phyloP scores from a whole-genome alignment of 2,888 invertebrate genomes.

The Mesoligia furuncula region DNA sequence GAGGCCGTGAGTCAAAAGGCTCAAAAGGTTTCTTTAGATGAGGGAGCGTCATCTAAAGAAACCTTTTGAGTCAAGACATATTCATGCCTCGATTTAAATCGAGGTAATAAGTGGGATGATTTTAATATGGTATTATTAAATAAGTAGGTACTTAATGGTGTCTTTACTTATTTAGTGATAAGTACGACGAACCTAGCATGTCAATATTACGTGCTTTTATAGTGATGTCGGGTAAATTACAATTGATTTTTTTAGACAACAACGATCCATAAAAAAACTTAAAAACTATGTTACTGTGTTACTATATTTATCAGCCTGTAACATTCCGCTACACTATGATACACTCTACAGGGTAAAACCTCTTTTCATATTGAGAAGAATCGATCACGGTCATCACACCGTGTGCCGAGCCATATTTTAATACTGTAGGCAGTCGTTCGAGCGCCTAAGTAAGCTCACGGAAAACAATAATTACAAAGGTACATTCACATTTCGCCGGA shows the following conservation, averaged over 20 bases:
- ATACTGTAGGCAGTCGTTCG: not conserved
- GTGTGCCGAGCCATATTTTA: too few species aligned
- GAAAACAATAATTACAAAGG: too few species aligned
- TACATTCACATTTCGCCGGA: too few species aligned
- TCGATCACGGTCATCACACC: not conserved
- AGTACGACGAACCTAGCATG: not conserved
- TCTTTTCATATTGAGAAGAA: not conserved
- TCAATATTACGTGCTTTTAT: not conserved
- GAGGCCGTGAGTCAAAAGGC: conserved; percentile 13
- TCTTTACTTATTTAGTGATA: not conserved
- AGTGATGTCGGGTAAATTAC: too few species aligned
- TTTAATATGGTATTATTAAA: not conserved
- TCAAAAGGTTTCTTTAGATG: not conserved
- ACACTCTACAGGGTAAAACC: not conserved
- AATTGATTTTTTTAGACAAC: too few species aligned
- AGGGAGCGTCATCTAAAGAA: not conserved
- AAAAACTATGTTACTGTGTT: too few species aligned
- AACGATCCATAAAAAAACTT: too few species aligned
- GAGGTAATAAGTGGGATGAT: not conserved
- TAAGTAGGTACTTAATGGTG: not conserved
- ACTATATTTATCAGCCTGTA: too few species aligned
- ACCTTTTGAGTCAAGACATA: not conserved
- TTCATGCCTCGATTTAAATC: conserved; percentile 15
- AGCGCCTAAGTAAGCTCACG: too few species aligned
- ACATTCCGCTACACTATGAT: not conserved